Conservation (phyloP, 2,113 vertebrate genomes). For the Romanogobio albipinnatus region DNA sequence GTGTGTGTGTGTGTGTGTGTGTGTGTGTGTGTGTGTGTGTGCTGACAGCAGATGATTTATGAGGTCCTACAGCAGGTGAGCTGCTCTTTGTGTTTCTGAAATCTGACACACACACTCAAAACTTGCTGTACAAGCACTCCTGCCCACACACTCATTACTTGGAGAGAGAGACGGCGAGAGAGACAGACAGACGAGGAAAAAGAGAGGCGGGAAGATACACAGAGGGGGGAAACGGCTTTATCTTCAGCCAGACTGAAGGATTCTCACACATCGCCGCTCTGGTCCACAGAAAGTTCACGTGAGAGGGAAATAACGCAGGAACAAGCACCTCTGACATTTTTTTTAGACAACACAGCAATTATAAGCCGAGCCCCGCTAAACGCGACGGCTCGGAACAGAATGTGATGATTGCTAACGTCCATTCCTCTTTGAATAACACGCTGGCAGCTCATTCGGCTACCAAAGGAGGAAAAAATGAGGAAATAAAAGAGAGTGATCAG, state of each 20-base stretch:
- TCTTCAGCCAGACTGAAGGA: conserved; percentile 25
- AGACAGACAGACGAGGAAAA: conserved; percentile 9
- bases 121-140: conserved; percentile 24
- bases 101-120: conserved; percentile 16
- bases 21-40: neutral
- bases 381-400: conserved; percentile 18
- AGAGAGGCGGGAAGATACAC: neutral
- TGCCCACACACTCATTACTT: conserved; percentile 33
- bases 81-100: conserved; percentile 47
- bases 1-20: neutral
- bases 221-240: neutral
- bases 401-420: conserved; percentile 36
- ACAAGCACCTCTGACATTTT: neutral
- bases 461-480: conserved; percentile 39
- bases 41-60: conserved; percentile 61
- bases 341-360: conserved; percentile 12
- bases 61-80: conserved; percentile 52
- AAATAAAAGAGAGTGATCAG: conserved; percentile 54
- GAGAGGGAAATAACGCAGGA: conserved; percentile 5
- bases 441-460: conserved; percentile 36
- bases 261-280: conserved; percentile 29
- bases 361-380: neutral
- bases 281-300: conserved; percentile 41
- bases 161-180: neutral
- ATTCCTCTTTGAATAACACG: conserved; percentile 45